A percentile compares a stretch with the other conserved stretches of the same genome.
Conservation (phyloP, 37 sponge, comb jelly and placozoan genomes). For the Chondrilla cf. caribensis region DNA sequence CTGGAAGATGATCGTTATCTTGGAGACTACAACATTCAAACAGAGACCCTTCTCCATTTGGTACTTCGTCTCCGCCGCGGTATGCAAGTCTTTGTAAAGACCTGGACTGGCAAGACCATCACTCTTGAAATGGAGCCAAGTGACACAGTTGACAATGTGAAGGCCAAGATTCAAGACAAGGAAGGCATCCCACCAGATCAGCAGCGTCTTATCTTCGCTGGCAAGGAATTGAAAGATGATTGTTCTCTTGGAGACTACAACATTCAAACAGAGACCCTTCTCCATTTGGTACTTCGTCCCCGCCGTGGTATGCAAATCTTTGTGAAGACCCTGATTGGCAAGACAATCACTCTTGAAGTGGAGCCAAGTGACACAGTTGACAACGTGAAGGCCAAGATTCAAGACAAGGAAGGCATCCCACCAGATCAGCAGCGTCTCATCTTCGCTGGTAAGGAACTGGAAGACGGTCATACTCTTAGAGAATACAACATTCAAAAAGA, state of each 20-base stretch:
- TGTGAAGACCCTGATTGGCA: slow-evolving; percentile 76
- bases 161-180: slow-evolving; percentile 94
- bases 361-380: slow-evolving; percentile 75
- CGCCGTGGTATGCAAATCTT: slow-evolving; percentile 76
- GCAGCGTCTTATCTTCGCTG: slow-evolving; percentile 95
- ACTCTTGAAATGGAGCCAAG: slow-evolving; percentile 89
- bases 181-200: slow-evolving; percentile 96
- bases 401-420: slow-evolving; percentile 81
- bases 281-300: not conserved
- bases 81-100: slow-evolving; percentile 98
- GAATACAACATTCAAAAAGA: slow-evolving; percentile 86
- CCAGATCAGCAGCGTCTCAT: slow-evolving; percentile 79
- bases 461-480: slow-evolving; percentile 71
- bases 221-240: slow-evolving; percentile 68
- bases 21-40: slow-evolving; percentile 40
- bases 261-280: not conserved
- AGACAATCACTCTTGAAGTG: slow-evolving; percentile 76
- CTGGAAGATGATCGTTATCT: not conserved
- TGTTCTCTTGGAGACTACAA: slow-evolving; percentile 5
- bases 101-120: slow-evolving; percentile 95
- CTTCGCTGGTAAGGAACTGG: slow-evolving; percentile 77
- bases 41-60: not conserved
- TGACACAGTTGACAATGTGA: slow-evolving; percentile 95
- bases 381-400: slow-evolving; percentile 79
- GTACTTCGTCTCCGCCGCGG: slow-evolving; percentile 12